A percentile compares a stretch with the other conserved stretches of the same genome.
These are phyloP conservation scores for Nomada ferruginata DNA, from an alignment of 2,888 invertebrate genomes.

Conservation along the genomic window DNA sequence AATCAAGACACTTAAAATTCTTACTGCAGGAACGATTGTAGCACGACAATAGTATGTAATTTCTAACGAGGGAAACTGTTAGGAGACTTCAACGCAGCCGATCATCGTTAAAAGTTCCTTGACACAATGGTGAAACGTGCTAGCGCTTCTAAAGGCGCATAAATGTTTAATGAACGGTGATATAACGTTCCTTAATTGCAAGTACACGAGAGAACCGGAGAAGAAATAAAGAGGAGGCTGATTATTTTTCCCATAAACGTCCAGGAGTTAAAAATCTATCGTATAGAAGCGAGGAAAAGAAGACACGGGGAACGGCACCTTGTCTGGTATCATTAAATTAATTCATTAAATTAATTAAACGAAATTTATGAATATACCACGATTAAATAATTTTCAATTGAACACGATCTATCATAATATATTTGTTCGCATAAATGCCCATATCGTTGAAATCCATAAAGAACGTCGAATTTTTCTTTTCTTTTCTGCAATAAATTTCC, in stretches of 20 bases:
- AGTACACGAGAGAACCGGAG: constrained; percentile 19
- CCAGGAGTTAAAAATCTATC: constrained; percentile 12
- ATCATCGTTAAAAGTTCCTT: constrained; percentile 61
- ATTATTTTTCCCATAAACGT: constrained; percentile 32
- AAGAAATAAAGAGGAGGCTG: not conserved
- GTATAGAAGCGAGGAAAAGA: constrained; percentile 5
- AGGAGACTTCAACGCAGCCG: constrained; percentile 11
- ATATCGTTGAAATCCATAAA: constrained; percentile 27
- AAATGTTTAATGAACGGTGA: constrained; percentile 43
- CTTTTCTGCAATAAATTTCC: constrained; percentile 26
- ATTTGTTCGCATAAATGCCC: not conserved
- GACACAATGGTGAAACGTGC: constrained; percentile 4
- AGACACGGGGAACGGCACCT: not conserved
- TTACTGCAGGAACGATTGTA: not conserved
- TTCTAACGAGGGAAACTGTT: constrained; percentile 22
- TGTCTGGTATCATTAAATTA: not conserved
- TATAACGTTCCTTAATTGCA: constrained; percentile 64
- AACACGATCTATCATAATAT: not conserved
- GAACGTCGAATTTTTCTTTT: not conserved
- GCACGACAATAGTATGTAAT: not conserved
- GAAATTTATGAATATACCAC: not conserved
- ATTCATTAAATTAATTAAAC: not conserved
- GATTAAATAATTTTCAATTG: not conserved
- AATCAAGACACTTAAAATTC: not conserved
- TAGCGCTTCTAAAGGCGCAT: not conserved